A percentile compares a stretch with the other conserved stretches of the same genome.
phyloP scores from a whole-genome alignment of 2,113 vertebrate genomes.

The Albula goreensis region DNA sequence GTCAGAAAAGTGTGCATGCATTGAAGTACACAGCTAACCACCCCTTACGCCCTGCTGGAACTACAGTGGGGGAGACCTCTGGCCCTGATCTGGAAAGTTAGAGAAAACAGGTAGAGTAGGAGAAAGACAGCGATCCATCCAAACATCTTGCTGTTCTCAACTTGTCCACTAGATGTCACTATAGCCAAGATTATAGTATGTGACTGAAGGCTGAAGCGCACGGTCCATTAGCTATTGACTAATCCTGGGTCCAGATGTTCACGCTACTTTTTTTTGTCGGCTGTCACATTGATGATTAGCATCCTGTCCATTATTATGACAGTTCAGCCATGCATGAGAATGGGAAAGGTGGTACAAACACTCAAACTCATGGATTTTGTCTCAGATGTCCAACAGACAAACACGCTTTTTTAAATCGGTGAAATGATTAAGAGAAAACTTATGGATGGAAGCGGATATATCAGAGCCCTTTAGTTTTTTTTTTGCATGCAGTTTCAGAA shows the following conservation, averaged over 20 bases:
- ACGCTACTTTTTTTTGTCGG: background rate
- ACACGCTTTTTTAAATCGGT: background rate
- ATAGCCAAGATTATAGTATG: background rate
- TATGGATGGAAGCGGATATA: background rate
- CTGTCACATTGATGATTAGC: background rate
- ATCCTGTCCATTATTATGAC: background rate
- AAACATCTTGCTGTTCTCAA: background rate
- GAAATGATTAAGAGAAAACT: background rate
- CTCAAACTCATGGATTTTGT: background rate
- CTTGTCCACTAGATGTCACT: background rate
- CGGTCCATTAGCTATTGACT: background rate
- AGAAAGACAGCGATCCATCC: background rate
- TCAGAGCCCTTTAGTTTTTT: conserved; percentile 5
- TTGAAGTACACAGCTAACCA: background rate
- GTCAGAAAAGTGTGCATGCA: conserved; percentile 6
- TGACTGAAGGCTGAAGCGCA: too few species aligned
- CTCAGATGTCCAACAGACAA: background rate
- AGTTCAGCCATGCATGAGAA: background rate
- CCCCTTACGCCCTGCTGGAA: background rate
- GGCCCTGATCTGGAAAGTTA: too few species aligned
- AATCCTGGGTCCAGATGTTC: background rate
- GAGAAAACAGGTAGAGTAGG: background rate
- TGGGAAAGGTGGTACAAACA: background rate
- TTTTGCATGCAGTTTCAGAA: background rate
- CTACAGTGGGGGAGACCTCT: background rate